These are phyloP conservation scores for Phylloscopus trochiloides DNA, from an alignment of 2,113 vertebrate genomes.

Conservation along the genomic window DNA sequence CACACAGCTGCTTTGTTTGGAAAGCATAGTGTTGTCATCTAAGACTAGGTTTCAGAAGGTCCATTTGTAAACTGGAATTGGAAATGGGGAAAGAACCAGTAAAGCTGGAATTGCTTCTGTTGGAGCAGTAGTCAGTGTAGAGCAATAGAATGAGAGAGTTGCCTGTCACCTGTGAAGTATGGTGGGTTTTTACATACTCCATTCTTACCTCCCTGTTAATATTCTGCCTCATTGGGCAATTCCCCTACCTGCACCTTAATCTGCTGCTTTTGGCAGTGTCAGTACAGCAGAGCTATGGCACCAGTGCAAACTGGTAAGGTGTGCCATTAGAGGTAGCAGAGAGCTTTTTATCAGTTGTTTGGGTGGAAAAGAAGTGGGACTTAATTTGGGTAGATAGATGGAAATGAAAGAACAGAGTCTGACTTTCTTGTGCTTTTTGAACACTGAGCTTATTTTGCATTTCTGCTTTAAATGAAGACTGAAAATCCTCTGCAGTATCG, in stretches of 20 bases:
- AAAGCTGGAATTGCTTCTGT: not conserved
- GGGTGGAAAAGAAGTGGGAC: not conserved
- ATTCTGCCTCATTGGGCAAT: not conserved
- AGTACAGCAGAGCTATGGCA: not conserved
- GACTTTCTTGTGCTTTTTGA: not conserved
- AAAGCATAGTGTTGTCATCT: not conserved
- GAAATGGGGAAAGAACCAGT: not conserved
- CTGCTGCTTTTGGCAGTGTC: not conserved
- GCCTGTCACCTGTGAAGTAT: not conserved
- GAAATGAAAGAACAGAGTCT: not conserved
- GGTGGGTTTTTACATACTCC: not conserved
- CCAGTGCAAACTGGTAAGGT: not conserved
- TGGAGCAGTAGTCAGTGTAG: not conserved
- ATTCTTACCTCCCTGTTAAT: not conserved
- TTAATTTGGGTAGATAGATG: not conserved
- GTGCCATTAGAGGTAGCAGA: not conserved
- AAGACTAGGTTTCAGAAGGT: not conserved
- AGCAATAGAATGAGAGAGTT: not conserved
- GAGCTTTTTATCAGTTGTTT: not conserved
- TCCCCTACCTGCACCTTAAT: not conserved
- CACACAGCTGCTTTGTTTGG: slow-evolving; percentile 1
- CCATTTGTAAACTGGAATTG: not conserved
- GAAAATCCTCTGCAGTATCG: not conserved
- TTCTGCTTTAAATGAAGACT: not conserved
- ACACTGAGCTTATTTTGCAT: not conserved